A percentile compares a stretch with the other conserved stretches of the same genome.
Evolutionary conservation across 2,113 vertebrate genomes (phyloP).

Genomic region (Crotalus horridus): DNA sequence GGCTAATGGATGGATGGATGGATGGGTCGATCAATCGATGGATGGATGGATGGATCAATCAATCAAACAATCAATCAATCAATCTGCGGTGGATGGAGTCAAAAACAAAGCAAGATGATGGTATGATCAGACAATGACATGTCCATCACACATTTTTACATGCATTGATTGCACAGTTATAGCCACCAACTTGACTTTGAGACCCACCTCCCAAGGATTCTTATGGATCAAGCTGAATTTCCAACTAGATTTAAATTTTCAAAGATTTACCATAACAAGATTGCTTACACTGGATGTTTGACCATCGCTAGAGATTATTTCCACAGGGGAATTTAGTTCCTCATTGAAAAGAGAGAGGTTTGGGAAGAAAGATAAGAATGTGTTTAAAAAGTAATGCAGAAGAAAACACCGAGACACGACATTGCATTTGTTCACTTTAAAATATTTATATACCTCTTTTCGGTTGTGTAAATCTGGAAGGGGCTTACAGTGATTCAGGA

Average conservation of each 20-base stretch:
- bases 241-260: neutral
- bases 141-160: neutral
- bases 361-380: neutral
- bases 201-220: neutral
- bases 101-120: neutral
- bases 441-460: neutral
- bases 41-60: too few species aligned
- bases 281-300: neutral
- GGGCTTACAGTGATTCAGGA: neutral
- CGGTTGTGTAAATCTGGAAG: neutral
- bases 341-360: neutral
- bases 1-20: too few species aligned
- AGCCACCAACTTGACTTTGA: neutral
- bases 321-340: neutral
- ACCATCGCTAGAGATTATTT: neutral
- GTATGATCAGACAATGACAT: neutral
- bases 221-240: neutral
- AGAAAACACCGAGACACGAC: neutral
- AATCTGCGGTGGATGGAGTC: neutral
- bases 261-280: neutral
- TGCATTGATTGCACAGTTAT: neutral
- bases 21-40: too few species aligned
- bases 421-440: neutral
- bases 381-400: neutral
- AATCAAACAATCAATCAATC: too few species aligned